phyloP scores from a whole-genome alignment of 2,797 vertebrate genomes.

The Tenualosa thibaudeaui region DNA sequence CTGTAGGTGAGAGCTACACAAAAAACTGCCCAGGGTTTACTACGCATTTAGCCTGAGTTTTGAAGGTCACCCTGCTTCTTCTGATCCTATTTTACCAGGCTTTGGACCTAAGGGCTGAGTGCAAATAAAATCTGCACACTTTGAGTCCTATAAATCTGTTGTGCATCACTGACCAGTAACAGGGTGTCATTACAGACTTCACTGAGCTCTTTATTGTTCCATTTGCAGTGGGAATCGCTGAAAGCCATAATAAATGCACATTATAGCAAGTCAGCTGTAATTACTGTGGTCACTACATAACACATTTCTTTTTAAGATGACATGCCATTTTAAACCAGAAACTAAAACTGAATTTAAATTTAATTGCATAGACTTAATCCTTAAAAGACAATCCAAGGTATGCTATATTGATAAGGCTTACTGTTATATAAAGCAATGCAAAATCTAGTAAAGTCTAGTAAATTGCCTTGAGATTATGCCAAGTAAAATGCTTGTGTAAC shows the following conservation, averaged over 20 bases:
- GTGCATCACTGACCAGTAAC: slow-evolving; percentile 34
- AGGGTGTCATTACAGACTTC: slow-evolving; percentile 30
- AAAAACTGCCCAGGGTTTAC: not conserved
- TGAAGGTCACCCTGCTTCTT: slow-evolving; percentile 3
- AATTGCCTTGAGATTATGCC: not conserved
- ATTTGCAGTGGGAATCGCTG: slow-evolving; percentile 23
- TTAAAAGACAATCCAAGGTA: not conserved
- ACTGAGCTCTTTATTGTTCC: slow-evolving; percentile 22
- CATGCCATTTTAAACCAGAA: not conserved
- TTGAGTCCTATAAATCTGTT: slow-evolving; percentile 35
- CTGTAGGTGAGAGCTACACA: not conserved
- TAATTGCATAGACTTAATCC: not conserved
- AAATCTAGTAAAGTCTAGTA: not conserved
- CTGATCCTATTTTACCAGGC: not conserved
- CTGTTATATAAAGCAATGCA: not conserved
- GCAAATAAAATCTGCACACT: slow-evolving; percentile 15
- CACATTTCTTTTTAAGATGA: slow-evolving; percentile 5
- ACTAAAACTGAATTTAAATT: not conserved
- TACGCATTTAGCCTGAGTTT: not conserved
- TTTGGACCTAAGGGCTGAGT: not conserved
- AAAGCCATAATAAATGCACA: slow-evolving; percentile 16
- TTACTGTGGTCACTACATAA: not conserved
- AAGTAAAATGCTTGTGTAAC: not conserved
- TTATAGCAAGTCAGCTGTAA: slow-evolving; percentile 12
- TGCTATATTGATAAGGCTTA: not conserved